These are phyloP conservation scores for Thereva nobilitata DNA, from an alignment of 2,888 invertebrate genomes.

Conservation along the genomic window DNA sequence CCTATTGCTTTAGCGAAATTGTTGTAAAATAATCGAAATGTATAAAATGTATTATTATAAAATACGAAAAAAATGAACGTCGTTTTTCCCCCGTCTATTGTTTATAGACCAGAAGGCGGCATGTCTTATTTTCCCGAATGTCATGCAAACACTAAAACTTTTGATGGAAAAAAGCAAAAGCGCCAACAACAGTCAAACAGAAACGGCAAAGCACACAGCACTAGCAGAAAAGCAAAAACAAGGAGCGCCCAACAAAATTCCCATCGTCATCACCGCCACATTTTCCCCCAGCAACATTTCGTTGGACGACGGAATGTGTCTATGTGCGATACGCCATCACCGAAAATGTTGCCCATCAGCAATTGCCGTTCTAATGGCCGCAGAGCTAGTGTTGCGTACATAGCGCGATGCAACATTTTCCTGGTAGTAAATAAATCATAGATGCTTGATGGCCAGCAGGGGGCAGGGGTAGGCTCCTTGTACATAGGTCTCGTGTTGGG, in stretches of 20 bases:
- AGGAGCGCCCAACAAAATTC: not conserved
- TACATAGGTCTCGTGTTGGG: not conserved
- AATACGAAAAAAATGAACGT: constrained; percentile 17
- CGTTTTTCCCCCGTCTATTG: constrained; percentile 5
- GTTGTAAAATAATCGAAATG: no score
- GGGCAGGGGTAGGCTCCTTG: no score
- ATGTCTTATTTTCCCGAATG: constrained; percentile 49
- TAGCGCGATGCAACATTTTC: constrained; percentile 16
- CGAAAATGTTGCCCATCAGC: not conserved
- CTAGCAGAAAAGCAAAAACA: constrained; percentile 11
- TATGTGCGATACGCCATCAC: constrained; percentile 5
- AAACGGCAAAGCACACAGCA: constrained; percentile 8
- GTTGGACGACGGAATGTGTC: not conserved
- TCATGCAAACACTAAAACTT: constrained; percentile 50
- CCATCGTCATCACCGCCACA: constrained; percentile 13
- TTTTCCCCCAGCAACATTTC: constrained; percentile 30
- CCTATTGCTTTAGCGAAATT: no score
- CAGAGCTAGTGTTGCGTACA: constrained; percentile 1
- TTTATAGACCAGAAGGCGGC: constrained; percentile 22
- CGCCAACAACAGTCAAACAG: constrained; percentile 30
- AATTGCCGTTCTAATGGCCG: not conserved
- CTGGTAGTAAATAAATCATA: not conserved
- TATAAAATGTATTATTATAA: not conserved
- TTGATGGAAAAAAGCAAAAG: constrained; percentile 42
- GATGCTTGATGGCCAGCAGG: no score